Evolutionary conservation across 2,888 invertebrate species (phyloP).

Genomic region (Cephonodes hylas): DNA sequence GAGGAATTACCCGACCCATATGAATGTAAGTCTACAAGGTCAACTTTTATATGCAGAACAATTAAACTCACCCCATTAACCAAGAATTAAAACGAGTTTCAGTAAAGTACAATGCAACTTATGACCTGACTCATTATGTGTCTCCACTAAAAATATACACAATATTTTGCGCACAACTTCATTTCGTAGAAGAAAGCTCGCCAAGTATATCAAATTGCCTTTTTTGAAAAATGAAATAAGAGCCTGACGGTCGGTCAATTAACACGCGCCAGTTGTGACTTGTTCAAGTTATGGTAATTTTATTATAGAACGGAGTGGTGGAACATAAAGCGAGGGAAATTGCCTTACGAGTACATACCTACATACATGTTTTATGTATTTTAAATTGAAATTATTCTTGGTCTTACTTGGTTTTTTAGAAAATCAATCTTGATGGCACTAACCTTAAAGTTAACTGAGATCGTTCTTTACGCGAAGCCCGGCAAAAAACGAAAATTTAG

Average conservation of each 20-base stretch:
- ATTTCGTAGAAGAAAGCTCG: background rate
- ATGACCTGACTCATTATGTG: background rate
- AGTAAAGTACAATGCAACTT: background rate
- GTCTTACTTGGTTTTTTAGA: background rate
- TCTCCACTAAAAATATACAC: background rate
- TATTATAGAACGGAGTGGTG: background rate
- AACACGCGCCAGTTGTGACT: no score
- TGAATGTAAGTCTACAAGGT: background rate
- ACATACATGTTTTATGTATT: background rate
- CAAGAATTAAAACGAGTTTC: background rate
- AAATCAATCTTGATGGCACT: no score
- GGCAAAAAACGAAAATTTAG: no score
- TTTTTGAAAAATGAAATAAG: no score
- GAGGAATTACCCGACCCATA: no score
- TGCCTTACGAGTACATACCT: no score
- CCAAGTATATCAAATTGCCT: no score
- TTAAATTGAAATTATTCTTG: background rate
- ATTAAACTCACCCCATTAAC: background rate
- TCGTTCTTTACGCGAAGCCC: no score
- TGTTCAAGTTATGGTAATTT: no score
- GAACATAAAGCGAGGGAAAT: background rate
- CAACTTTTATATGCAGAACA: background rate
- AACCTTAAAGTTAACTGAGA: no score
- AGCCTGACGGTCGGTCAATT: no score
- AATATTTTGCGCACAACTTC: background rate